These are phyloP conservation scores for Pandemis heparana DNA, from an alignment of 2,888 invertebrate species.

Conservation along the genomic window DNA sequence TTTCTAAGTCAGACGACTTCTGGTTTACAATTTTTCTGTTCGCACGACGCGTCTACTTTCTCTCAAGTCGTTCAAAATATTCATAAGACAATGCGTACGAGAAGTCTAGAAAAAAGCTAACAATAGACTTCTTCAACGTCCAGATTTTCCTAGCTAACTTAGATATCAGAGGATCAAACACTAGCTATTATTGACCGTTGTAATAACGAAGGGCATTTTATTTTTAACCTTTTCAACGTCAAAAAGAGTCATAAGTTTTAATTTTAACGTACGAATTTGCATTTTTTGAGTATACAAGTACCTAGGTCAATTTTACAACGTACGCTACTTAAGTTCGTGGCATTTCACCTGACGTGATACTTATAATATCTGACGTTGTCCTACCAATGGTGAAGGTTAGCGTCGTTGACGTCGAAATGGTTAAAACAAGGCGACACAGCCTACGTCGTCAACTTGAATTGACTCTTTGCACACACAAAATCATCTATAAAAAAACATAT, in stretches of 20 bases:
- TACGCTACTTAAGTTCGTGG: too few species aligned
- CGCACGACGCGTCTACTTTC: too few species aligned
- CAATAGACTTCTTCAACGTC: neutral
- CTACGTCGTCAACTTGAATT: neutral
- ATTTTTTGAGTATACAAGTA: neutral
- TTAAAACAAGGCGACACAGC: neutral
- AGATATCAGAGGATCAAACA: neutral
- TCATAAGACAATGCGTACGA: neutral
- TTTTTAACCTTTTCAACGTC: neutral
- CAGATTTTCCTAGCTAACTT: constrained; percentile 1
- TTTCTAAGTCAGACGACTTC: too few species aligned
- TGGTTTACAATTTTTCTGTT: too few species aligned
- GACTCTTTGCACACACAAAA: constrained; percentile 9
- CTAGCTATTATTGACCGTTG: neutral
- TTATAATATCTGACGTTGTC: neutral
- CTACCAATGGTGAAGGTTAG: neutral
- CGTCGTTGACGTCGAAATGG: neutral
- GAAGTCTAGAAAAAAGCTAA: neutral
- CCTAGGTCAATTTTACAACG: too few species aligned
- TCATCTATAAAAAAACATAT: neutral
- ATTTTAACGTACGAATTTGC: neutral
- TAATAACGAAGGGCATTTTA: neutral
- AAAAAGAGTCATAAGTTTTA: neutral
- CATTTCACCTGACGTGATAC: neutral
- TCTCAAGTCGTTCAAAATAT: neutral